Percentiles rank a stretch among this genome's conserved stretches.
These are phyloP conservation scores for Pachyrhynchus sulphureomaculatus DNA, from an alignment of 1,140 invertebrate genomes.

Conservation along the genomic window DNA sequence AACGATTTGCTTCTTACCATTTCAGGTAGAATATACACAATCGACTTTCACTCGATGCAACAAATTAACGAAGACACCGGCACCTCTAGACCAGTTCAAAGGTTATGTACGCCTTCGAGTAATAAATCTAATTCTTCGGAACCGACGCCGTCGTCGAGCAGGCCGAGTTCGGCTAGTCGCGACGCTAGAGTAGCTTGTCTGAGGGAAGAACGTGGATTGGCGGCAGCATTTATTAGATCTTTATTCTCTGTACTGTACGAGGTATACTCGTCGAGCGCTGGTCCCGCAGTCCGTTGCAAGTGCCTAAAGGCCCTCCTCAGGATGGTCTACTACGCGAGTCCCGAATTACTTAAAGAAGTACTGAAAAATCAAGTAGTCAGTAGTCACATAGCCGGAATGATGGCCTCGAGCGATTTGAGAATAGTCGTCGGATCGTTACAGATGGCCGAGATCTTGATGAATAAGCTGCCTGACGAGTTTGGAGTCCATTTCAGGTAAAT, in stretches of 20 bases:
- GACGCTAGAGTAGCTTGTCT: slow-evolving; percentile 65
- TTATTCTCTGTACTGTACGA: slow-evolving; percentile 92
- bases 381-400: slow-evolving; percentile 96
- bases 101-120: slow-evolving; percentile 55
- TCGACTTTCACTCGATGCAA: slow-evolving; percentile 96
- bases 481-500: slow-evolving; percentile 75
- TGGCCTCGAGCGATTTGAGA: slow-evolving; percentile 91
- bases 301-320: slow-evolving; percentile 92
- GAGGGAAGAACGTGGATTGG: slow-evolving; percentile 66
- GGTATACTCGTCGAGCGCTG: slow-evolving; percentile 96
- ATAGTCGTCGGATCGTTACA: slow-evolving; percentile 97
- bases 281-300: slow-evolving; percentile 94
- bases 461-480: slow-evolving; percentile 92
- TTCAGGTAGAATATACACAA: slow-evolving; percentile 85
- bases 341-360: slow-evolving; percentile 82
- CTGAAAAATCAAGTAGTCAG: slow-evolving; percentile 92
- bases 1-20: slow-evolving; percentile 3
- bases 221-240: slow-evolving; percentile 79
- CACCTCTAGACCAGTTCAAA: slow-evolving; percentile 73
- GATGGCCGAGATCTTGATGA: slow-evolving; percentile 95
- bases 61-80: slow-evolving; percentile 98
- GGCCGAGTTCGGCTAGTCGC: slow-evolving; percentile 42
- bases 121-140: slow-evolving; percentile 33
- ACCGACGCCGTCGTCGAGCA: slow-evolving; percentile 35
- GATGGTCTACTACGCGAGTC: slow-evolving; percentile 92